These are phyloP conservation scores for Acanthosepion pharaonis DNA, from an alignment of 2,888 invertebrate genomes.

Conservation along the genomic window DNA sequence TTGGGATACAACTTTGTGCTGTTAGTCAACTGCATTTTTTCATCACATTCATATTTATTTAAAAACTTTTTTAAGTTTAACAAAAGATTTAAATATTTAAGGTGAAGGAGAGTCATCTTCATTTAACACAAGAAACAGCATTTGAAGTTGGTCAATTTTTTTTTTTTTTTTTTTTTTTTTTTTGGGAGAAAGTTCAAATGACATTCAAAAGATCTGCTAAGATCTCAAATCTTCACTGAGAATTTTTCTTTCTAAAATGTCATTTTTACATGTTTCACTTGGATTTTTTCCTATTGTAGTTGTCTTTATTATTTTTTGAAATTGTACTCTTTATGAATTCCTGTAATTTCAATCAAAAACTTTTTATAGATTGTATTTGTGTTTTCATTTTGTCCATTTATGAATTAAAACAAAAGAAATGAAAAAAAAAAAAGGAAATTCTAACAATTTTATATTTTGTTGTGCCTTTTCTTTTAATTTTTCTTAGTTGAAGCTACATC, in stretches of 20 bases:
- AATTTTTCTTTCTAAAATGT: not conserved
- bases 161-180: not conserved
- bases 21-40: not conserved
- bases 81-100: not conserved
- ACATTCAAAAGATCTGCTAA: not conserved
- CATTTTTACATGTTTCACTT: not conserved
- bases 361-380: slow-evolving; percentile 23
- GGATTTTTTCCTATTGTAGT: not conserved
- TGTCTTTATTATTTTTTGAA: not conserved
- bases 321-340: slow-evolving; percentile 33
- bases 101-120: not conserved
- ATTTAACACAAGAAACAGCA: not conserved
- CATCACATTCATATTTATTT: slow-evolving; percentile 20
- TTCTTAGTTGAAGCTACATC: too few relatives aligned
- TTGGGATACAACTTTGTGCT: not conserved
- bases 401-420: not conserved
- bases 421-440: not conserved
- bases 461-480: not conserved
- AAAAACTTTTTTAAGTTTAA: not conserved
- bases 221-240: not conserved
- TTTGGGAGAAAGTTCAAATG: not conserved
- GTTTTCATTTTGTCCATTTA: slow-evolving; percentile 6
- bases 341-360: slow-evolving; percentile 33
- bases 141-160: not conserved
- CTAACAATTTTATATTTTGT: not conserved